A percentile compares a stretch with the other conserved stretches of the same genome.
Conservation (phyloP, 2,113 vertebrate species). For the Plecturocebus donacophilus region DNA sequence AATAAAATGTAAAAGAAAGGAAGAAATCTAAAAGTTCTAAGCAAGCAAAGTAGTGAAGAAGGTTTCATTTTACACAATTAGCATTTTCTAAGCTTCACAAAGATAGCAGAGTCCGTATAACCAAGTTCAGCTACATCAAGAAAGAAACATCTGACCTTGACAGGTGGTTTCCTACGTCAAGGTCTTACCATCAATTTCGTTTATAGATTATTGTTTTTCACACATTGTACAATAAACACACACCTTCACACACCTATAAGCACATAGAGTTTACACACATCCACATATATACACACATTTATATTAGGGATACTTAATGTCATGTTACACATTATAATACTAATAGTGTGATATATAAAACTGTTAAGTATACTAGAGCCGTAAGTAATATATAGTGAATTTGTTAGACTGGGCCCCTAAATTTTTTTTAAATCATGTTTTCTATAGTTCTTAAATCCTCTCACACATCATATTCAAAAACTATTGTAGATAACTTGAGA, state of each 20-base stretch:
- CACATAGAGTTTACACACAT: not conserved
- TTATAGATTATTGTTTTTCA: not conserved
- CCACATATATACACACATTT: not conserved
- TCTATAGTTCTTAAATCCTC: not conserved
- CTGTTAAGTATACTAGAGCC: not conserved
- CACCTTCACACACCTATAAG: not conserved
- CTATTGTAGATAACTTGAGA: not conserved
- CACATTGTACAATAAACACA: not conserved
- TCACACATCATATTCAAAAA: not conserved
- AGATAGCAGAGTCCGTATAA: not conserved
- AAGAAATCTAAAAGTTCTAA: not conserved
- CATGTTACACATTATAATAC: not conserved
- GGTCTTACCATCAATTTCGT: not conserved
- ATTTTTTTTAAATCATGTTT: not conserved
- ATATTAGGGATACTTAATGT: not conserved
- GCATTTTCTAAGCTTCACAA: not conserved
- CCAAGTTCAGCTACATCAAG: not conserved
- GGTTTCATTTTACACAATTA: not conserved
- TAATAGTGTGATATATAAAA: not conserved
- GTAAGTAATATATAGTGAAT: not conserved
- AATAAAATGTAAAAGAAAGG: not conserved
- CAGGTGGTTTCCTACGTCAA: not conserved
- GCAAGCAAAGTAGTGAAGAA: not conserved
- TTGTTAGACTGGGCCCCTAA: not conserved
- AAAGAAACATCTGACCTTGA: slow-evolving; percentile 11